A percentile compares a stretch with the other conserved stretches of the same genome.
Evolutionary conservation across 2,113 vertebrate genomes (phyloP).

Genomic region (Amblyopsis rosae): DNA sequence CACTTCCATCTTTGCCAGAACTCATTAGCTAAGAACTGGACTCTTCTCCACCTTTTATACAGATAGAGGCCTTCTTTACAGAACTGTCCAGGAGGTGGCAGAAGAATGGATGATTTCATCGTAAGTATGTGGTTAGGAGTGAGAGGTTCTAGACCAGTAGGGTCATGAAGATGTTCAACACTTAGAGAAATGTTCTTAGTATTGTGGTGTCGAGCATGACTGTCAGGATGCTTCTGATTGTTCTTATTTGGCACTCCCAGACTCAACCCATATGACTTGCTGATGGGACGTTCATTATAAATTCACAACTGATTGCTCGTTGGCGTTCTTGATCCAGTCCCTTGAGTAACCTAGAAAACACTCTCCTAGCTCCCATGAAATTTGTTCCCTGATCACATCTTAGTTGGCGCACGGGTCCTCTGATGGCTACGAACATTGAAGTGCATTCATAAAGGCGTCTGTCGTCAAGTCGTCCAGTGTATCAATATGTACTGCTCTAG

Average conservation of each 20-base stretch:
- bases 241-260: background rate
- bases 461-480: constrained; percentile 10
- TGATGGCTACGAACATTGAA: constrained; percentile 11
- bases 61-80: background rate
- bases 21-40: background rate
- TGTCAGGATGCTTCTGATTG: background rate
- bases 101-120: background rate
- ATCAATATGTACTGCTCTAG: constrained; percentile 17
- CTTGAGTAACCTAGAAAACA: background rate
- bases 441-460: constrained; percentile 12
- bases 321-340: background rate
- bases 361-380: background rate
- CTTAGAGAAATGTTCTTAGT: constrained; percentile 1
- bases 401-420: background rate
- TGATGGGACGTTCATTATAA: background rate
- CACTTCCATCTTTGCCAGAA: constrained; percentile 27
- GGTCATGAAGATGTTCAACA: background rate
- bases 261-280: constrained; percentile 1
- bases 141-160: background rate
- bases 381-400: constrained; percentile 20
- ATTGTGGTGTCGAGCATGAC: background rate
- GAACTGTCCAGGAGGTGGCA: constrained; percentile 2
- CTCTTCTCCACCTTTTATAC: background rate
- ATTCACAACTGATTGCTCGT: background rate
- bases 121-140: constrained; percentile 1